These are phyloP conservation scores for Atherinosoma microstoma DNA, from an alignment of 2,797 vertebrate species.

Conservation along the genomic window DNA sequence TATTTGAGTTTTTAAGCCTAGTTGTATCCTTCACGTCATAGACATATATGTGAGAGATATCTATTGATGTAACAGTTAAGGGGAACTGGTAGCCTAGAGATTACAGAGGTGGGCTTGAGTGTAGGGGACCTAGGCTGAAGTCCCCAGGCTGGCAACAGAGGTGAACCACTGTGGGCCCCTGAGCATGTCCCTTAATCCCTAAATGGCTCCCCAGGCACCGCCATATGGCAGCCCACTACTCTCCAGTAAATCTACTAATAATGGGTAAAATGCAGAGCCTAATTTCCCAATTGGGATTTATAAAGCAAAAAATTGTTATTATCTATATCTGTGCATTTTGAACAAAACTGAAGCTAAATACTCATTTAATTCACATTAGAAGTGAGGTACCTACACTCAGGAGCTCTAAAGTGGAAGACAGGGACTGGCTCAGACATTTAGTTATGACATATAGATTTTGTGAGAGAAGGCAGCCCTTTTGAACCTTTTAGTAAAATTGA, in stretches of 20 bases:
- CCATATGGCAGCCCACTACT: neutral
- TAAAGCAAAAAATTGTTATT: neutral
- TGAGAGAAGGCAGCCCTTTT: slow-evolving; percentile 67
- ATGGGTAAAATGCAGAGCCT: neutral
- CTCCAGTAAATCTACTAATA: neutral
- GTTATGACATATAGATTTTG: slow-evolving; percentile 62
- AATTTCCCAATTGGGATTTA: neutral
- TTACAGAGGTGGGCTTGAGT: neutral
- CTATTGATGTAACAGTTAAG: neutral
- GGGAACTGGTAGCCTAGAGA: neutral
- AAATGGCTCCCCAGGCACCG: neutral
- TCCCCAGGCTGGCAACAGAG: neutral
- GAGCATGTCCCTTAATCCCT: neutral
- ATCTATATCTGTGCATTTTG: slow-evolving; percentile 21
- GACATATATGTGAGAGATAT: too few relatives aligned
- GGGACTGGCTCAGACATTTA: slow-evolving; percentile 56
- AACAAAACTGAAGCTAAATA: slow-evolving; percentile 49
- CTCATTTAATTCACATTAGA: slow-evolving; percentile 41
- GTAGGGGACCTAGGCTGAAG: neutral
- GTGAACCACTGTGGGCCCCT: neutral
- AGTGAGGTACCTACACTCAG: slow-evolving; percentile 42
- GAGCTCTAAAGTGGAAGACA: slow-evolving; percentile 42
- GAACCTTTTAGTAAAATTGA: slow-evolving; percentile 81
- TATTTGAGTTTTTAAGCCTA: too few relatives aligned
- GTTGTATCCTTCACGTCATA: too few relatives aligned